These are phyloP conservation scores for Ypsolopha sequella DNA, from an alignment of 2,888 invertebrate genomes.

Conservation along the genomic window DNA sequence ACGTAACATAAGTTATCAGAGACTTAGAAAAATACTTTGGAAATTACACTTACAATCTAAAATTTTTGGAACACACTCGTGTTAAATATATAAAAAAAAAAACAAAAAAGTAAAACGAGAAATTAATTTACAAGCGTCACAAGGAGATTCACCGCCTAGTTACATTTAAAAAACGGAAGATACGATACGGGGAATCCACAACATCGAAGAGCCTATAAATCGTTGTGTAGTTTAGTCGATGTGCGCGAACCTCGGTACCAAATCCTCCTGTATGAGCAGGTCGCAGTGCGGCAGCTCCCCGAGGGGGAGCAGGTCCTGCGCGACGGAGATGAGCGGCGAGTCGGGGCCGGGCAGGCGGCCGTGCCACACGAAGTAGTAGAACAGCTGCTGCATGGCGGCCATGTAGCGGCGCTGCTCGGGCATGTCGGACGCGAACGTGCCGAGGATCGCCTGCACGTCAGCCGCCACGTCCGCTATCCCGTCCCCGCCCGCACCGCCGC, in stretches of 20 bases:
- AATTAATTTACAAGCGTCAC: no score
- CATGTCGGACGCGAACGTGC: constrained; percentile 78
- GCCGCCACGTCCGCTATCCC: constrained; percentile 61
- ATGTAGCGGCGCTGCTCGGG: constrained; percentile 81
- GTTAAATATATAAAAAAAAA: no score
- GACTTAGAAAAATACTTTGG: no score
- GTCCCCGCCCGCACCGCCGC: constrained; percentile 54
- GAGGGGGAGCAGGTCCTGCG: constrained; percentile 76
- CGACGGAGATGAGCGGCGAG: constrained; percentile 74
- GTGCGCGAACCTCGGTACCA: constrained; percentile 82
- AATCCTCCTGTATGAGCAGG: constrained; percentile 80
- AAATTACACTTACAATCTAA: no score
- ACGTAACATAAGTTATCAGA: no score
- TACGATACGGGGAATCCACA: not conserved
- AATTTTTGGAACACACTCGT: no score
- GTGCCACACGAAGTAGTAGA: constrained; percentile 85
- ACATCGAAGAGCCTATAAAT: not conserved
- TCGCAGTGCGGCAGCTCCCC: constrained; percentile 80
- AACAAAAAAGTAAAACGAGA: no score
- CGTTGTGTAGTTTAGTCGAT: constrained; percentile 73
- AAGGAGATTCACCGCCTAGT: no score
- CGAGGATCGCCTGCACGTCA: constrained; percentile 84
- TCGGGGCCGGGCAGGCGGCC: constrained; percentile 77
- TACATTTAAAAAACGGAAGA: no score
- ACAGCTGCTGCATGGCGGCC: constrained; percentile 83